Base-by-base conservation (phyloP, 2,888 invertebrate genomes). In the Masnerella sp. region DNA sequence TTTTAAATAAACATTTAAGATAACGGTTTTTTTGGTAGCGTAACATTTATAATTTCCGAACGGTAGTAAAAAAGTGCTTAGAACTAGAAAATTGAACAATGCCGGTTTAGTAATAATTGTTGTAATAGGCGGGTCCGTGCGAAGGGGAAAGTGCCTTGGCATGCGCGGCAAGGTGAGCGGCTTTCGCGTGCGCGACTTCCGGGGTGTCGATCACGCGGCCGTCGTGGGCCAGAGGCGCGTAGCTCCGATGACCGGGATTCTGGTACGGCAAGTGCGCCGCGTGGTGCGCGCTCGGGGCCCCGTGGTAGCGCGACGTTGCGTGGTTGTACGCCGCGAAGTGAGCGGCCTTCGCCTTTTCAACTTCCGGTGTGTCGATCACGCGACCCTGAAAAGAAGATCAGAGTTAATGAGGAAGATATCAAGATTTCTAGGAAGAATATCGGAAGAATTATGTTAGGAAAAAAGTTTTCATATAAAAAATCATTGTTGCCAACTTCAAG, bases 281-380 rank as follows among this genome's bases (percentile, higher is more conserved):
- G 12, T 38, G 40, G 32, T 12, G 11, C 14, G 15, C 18, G 12
- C 15, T 47, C 5, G 56, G 56, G 4, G 32, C 40, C 7, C 38
- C 70, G 0, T 34, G 69, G 40, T 75, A 72, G 0, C 68, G 51
- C 5, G 81, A 56, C 3, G 79, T 42, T 51, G 80, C 82, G 8
- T 79, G 81, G 14, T 79, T 79, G 56, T 80, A 79, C 4, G 83
- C 82, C 15, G 79, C 80, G 43, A 84, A 73, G 67, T 85, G 85
- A 7, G 82, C 81, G 22, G 82, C 84, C 74, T 86, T 86, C 38
- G 85, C 85, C 64, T 84, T 81, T 11, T 81, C 82, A 12, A 86
- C 85, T 77, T 86, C 87, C 52, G 84, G 83, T 0, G 85, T 86
- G 71, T 87, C 86, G 49, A 83, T 65, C 4, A 84, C 83, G 18